These are phyloP conservation scores for Tursiops truncatus DNA, from an alignment of 2,113 vertebrate species.

Conservation along the genomic window DNA sequence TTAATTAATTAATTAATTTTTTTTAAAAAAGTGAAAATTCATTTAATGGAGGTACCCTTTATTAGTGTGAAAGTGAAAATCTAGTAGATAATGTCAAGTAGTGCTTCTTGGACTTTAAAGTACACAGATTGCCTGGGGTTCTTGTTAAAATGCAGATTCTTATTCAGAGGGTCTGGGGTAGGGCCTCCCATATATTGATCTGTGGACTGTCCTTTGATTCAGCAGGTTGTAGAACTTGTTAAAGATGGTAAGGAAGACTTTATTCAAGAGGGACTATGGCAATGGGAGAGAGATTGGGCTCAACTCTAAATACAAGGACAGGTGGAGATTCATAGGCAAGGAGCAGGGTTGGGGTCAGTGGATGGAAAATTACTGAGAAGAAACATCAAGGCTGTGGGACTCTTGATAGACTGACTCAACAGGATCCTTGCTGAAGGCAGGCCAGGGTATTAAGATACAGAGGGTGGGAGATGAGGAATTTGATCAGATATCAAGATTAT, in stretches of 20 bases:
- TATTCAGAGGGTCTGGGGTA: background rate
- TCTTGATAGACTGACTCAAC: background rate
- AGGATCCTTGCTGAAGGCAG: background rate
- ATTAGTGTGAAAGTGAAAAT: background rate
- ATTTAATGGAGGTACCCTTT: background rate
- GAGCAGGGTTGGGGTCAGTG: background rate
- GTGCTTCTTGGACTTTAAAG: background rate
- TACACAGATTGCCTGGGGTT: background rate
- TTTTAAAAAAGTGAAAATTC: background rate
- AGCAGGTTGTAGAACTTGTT: background rate
- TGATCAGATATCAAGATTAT: background rate
- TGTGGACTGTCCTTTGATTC: background rate
- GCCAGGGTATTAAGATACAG: background rate
- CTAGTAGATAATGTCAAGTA: background rate
- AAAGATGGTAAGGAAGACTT: background rate
- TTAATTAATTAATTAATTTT: too few relatives aligned
- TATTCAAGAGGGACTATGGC: background rate
- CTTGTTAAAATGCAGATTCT: background rate
- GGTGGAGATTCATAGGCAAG: background rate
- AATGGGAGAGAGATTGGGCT: background rate
- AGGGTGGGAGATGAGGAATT: background rate
- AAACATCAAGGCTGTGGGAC: background rate
- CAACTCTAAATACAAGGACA: background rate
- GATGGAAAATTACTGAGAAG: background rate
- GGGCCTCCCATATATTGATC: background rate